Base-by-base conservation (phyloP, 2,113 vertebrate genomes). In the Eurystomus gularis region DNA sequence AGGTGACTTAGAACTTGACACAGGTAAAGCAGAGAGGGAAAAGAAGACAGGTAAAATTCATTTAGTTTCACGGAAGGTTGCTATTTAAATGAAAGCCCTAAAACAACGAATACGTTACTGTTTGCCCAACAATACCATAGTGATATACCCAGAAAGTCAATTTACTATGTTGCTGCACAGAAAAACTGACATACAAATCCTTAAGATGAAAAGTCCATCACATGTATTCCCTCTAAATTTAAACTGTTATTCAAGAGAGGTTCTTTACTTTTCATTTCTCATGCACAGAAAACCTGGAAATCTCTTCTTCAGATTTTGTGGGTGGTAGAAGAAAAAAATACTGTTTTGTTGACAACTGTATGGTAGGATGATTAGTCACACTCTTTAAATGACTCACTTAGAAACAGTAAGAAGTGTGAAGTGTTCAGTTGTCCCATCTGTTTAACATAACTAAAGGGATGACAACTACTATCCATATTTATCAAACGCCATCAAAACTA, bases 301-400 rank as follows among this genome's bases (percentile, higher is more conserved):
- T 66, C 68, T 81, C 55, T 72, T 91, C 42, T 75, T 87, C 26
- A 28, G 58, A 69, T 76, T 93, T 87, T 62, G 92, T 66, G 72
- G 92, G 90, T 73, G 83, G 90, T 29, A 88, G 64, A 46, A 75
- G 62, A 46, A 75, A 21, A 86, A 94, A 90, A 54, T 44, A 60
- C 64, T 48, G 76, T 62, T 94, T 95, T 97, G 93, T 97, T 96
- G 90, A 93, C 88, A 92, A 89, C 84, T 76, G 62, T 79, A 95
- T 16, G 57, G 86, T 29, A 94, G 96, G 86, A 86, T 39, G 88
- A 84, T 95, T 85, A 96, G 66, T 94, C 94, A 95, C 46, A 72
- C 65, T 88, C 69, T 76, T 79, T 54, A 88, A 86, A 84, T 96
- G 94, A 96, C 51, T 96, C 95, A 95, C 84, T 89, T 71, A 84